phyloP scores from a whole-genome alignment of 2,113 vertebrate genomes.

The Myotis lucifugus region DNA sequence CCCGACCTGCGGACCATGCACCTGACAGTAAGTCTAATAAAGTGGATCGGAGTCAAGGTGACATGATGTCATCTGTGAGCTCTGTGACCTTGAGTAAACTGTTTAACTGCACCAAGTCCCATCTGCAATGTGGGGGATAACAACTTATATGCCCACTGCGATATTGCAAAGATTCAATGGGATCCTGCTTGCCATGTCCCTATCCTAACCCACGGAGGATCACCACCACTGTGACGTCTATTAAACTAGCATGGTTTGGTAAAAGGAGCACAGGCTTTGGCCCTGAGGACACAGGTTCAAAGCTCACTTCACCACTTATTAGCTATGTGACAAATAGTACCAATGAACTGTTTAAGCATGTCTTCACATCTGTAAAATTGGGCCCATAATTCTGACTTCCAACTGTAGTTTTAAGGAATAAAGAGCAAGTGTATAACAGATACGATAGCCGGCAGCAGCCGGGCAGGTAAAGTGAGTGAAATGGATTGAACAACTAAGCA shows the following conservation, averaged over 20 bases:
- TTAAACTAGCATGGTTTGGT: neutral
- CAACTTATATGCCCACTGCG: neutral
- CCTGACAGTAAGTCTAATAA: neutral
- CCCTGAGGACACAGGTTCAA: neutral
- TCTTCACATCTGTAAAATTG: neutral
- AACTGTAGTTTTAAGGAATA: neutral
- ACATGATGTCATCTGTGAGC: neutral
- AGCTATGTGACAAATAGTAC: neutral
- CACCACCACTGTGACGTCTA: neutral
- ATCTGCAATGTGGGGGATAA: neutral
- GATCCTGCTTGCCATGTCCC: too few species aligned
- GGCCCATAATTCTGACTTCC: neutral
- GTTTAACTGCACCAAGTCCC: neutral
- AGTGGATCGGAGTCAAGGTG: neutral
- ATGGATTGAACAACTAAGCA: neutral
- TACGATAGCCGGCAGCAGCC: neutral
- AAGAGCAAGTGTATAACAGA: fast-evolving
- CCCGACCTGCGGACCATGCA: fast-evolving
- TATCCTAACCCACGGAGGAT: neutral
- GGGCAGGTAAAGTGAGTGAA: neutral
- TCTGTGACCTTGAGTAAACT: neutral
- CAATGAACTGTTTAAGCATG: neutral
- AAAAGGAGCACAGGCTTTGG: neutral
- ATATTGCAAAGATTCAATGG: neutral
- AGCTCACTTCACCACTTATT: neutral